Conservation (phyloP, 2,888 invertebrate species). For the Limnephilus rhombicus region DNA sequence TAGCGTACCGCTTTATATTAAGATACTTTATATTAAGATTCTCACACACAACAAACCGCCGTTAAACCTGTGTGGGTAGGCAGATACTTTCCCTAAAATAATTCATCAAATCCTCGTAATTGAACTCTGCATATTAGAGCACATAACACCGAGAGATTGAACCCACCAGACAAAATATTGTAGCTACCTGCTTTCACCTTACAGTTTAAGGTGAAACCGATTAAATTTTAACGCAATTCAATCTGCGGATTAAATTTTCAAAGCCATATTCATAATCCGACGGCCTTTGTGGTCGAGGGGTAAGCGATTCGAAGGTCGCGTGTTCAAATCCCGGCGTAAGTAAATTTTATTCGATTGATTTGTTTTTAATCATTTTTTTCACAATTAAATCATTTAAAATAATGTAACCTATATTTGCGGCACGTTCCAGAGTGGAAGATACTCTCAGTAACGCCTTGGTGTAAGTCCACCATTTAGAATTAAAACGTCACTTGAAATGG, state of each 20-base stretch:
- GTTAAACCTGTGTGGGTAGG: background rate
- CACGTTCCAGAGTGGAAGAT: too few species aligned
- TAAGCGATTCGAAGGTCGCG: too few species aligned
- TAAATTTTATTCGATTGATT: too few species aligned
- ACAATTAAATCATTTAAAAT: too few species aligned
- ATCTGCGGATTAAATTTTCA: background rate
- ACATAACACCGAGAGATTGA: background rate
- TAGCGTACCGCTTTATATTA: background rate
- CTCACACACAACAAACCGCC: background rate
- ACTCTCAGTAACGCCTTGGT: too few species aligned
- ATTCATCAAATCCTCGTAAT: constrained; percentile 42
- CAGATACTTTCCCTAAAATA: background rate
- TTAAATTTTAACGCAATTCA: constrained; percentile 4
- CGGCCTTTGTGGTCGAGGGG: too few species aligned
- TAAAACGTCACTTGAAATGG: too few species aligned
- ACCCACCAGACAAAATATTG: background rate
- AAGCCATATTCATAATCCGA: background rate
- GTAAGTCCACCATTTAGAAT: too few species aligned
- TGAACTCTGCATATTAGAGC: constrained; percentile 38
- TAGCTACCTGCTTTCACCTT: constrained; percentile 20
- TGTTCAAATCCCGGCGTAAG: too few species aligned
- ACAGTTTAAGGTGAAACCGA: background rate
- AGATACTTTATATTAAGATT: too few species aligned
- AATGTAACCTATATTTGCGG: too few species aligned
- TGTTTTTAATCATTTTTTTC: too few species aligned